Percentiles rank a stretch among this genome's conserved stretches.
These are phyloP conservation scores for Tachysurus fulvidraco DNA, from an alignment of 2,113 vertebrate species.

Conservation along the genomic window DNA sequence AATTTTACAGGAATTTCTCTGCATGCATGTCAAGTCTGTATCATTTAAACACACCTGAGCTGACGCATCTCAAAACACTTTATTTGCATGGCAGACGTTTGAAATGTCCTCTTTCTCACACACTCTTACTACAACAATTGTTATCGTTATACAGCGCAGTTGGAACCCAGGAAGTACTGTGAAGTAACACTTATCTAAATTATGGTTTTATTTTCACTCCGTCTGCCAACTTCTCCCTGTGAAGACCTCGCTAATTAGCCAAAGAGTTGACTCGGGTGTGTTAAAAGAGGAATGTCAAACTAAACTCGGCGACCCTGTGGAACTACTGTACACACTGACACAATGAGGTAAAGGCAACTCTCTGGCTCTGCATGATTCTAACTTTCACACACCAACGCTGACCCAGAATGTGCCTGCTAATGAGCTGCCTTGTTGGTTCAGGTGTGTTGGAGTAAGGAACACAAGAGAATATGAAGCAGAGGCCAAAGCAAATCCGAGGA, in stretches of 20 bases:
- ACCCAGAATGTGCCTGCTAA: not conserved
- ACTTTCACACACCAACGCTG: not conserved
- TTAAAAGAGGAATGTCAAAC: not conserved
- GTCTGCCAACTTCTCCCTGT: not conserved
- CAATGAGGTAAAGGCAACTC: not conserved
- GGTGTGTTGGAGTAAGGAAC: not conserved
- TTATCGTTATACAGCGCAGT: not conserved
- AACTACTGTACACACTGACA: not conserved
- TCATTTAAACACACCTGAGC: not conserved
- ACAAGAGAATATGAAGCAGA: not conserved
- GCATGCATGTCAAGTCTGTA: not conserved
- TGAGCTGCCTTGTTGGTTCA: constrained; percentile 2
- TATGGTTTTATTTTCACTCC: not conserved
- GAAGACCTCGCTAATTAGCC: not conserved
- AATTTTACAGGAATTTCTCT: not conserved
- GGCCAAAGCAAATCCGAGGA: not conserved
- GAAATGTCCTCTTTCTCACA: not conserved
- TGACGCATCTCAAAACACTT: not conserved
- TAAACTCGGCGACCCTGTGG: not conserved
- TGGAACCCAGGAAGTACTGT: not conserved
- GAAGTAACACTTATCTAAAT: not conserved
- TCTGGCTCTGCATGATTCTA: not conserved
- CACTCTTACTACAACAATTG: not conserved
- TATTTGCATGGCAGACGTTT: not conserved
- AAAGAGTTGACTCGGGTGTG: not conserved